Evolutionary conservation across 1,140 invertebrate species (phyloP), one percentile per base, ranked within the genome.

Genomic region (Trichoplusia ni): DNA sequence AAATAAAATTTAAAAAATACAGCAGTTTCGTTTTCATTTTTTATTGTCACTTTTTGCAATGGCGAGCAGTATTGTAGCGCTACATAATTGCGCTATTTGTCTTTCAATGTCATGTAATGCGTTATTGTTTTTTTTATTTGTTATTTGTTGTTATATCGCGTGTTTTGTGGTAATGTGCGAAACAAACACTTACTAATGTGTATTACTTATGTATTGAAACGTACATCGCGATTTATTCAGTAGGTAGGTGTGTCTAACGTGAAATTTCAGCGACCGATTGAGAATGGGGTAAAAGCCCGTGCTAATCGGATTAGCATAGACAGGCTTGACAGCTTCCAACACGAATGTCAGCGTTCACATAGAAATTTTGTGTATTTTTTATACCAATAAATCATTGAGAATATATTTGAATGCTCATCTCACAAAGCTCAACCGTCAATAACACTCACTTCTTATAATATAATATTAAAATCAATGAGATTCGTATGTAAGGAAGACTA

Each of bases 11-110:
- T 11, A 51, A 51, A 33, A 51, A 49, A 16, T 51, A 35, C 29
- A 18, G 4, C 27, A 44, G 40, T 59, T 44, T 54, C 38, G 18
- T 59, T 44, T 59, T 44, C 38, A 58, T 40, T 46, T 70, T 65
- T 66, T 58, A 46, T 29, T 37, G 16, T 38, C 46, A 29, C 16
- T 64, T 64, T 54, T 54, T 23, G 16, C 49, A 53, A 27, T 64
- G 38, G 9, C 25, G 38, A 37, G 18, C 49, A 51, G 19, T 40
- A 29, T 40, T 33, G 21, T 64, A 33, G 38, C 47, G 47, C 37
- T 53, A 40, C 38, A 38, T 67, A 67, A 68, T 63, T 63, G 53
- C 60, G 11, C 59, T 51, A 68, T 63, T 68, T 68, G 60, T 68
- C 60, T 63, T 68, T 63, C 42, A 68, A 68, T 51, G 63, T 65